Base-by-base conservation (phyloP, 2,797 vertebrate genomes). In the Hirundo rustica region DNA sequence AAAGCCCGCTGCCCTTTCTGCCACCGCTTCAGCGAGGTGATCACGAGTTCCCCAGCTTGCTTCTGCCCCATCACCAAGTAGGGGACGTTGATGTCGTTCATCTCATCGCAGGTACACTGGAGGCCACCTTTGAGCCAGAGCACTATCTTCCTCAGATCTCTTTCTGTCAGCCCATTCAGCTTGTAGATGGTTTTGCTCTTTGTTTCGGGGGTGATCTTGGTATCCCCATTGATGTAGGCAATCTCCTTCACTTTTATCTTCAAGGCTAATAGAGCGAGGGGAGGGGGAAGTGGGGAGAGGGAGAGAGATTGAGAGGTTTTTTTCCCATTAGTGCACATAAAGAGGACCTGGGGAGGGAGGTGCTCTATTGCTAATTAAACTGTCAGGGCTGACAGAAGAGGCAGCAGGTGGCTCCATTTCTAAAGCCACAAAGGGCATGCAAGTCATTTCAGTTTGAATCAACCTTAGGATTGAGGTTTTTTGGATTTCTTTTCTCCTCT, bases 161-260 rank as follows among this genome's bases (percentile, higher is more conserved):
- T 98, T 88, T 99, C 99, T 0, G 99, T 99, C 97, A 99, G 98
- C 1, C 99, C 99, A 66, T 99, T 99, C 97, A 99, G 98, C 98
- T 99, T 99, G 98, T 99, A 99, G 93, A 99, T 99, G 96, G 99
- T 99, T 97, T 99, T 99, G 98, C 98, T 99, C 98, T 99, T 99
- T 96, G 98, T 98, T 97, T 99, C 99, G 0, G 99, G 99, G 85
- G 99, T 98, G 96, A 99, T 99, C 96, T 99, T 99, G 95, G 99
- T 99, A 97, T 99, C 99, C 16, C 99, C 98, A 92, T 99, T 99
- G 97, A 99, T 98, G 98, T 99, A 99, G 87, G 98, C 98, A 97
- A 99, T 99, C 98, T 99, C 99, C 97, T 99, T 99, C 77, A 99
- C 99, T 98, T 99, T 99, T 98, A 99, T 99, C 98, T 99, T 99